A percentile compares a stretch with the other conserved stretches of the same genome.
phyloP scores from a whole-genome alignment of 1,140 invertebrate genomes.

The Zaprionus kolodkinae region DNA sequence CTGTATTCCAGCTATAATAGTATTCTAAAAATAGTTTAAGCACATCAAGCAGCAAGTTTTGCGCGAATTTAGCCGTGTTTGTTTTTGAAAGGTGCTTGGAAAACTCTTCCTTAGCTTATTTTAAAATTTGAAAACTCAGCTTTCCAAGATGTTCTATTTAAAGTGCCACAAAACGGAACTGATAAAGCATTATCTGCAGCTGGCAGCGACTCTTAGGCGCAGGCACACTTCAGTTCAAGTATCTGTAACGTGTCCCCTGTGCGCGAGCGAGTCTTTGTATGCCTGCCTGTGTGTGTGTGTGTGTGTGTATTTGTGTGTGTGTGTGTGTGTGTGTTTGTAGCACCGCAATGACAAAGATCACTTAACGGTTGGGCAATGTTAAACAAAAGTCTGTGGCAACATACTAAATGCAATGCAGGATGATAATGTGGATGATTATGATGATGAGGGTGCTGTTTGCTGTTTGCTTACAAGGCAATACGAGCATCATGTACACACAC shows the following conservation, averaged over 20 bases:
- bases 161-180: background rate
- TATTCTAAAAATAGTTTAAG: too few relatives aligned
- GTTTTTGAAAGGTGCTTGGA: too few relatives aligned
- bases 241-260: slow-evolving; percentile 3
- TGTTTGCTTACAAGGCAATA: slow-evolving; percentile 60
- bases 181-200: slow-evolving; percentile 37
- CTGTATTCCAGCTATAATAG: too few relatives aligned
- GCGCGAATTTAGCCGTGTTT: too few relatives aligned
- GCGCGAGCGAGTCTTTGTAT: background rate
- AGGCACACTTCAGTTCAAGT: slow-evolving; percentile 15
- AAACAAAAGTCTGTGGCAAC: slow-evolving; percentile 65
- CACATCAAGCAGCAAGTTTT: too few relatives aligned
- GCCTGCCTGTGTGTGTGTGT: background rate
- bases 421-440: slow-evolving; percentile 56
- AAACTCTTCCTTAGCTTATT: background rate
- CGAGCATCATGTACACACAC: slow-evolving; percentile 44
- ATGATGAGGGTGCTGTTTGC: slow-evolving; percentile 70
- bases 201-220: slow-evolving; percentile 20
- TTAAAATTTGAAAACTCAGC: background rate
- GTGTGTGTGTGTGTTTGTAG: slow-evolving; percentile 11
- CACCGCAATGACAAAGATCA: slow-evolving; percentile 63
- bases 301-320: slow-evolving; percentile 13
- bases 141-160: background rate
- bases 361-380: slow-evolving; percentile 67
- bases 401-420: slow-evolving; percentile 51